Conservation (phyloP, 2,888 invertebrate species). For the Chrysomela aeneicollis region DNA sequence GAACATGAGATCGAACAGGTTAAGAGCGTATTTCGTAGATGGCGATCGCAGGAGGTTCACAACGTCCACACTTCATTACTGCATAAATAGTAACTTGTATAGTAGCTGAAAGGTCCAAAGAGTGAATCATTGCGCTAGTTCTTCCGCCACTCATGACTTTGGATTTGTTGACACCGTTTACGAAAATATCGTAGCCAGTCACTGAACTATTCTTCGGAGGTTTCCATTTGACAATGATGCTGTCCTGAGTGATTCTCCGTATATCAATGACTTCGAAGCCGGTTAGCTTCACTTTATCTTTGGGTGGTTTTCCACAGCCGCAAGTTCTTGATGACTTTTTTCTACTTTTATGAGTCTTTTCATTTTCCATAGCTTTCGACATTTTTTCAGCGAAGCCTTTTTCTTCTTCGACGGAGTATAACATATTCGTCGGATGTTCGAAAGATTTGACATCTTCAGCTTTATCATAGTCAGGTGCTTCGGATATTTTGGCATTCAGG, state of each 20-base stretch:
- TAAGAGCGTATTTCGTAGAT: constrained; percentile 48
- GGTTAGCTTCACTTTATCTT: constrained; percentile 40
- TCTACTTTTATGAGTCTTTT: constrained; percentile 13
- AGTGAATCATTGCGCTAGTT: constrained; percentile 50
- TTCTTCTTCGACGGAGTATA: constrained; percentile 30
- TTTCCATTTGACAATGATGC: constrained; percentile 52
- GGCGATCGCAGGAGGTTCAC: constrained; percentile 51
- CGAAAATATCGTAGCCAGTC: constrained; percentile 50
- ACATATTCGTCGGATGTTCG: constrained; percentile 25
- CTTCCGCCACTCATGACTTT: constrained; percentile 50
- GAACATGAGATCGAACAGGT: constrained; percentile 17
- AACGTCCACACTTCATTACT: constrained; percentile 46
- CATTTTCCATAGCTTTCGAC: constrained; percentile 29
- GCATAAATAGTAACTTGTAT: constrained; percentile 51
- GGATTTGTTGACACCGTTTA: constrained; percentile 48
- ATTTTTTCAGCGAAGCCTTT: constrained; percentile 27
- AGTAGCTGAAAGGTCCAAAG: constrained; percentile 45
- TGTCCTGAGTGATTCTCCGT: constrained; percentile 48
- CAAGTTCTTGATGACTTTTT: constrained; percentile 33
- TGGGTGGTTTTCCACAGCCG: constrained; percentile 39
- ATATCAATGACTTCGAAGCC: constrained; percentile 50
- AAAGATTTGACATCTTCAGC: constrained; percentile 31
- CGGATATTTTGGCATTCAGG: constrained; percentile 32
- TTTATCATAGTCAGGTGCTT: constrained; percentile 45
- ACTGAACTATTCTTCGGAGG: constrained; percentile 40